Percentiles rank a stretch among this genome's conserved stretches.
These are phyloP conservation scores for Limnodromus scolopaceus DNA, from an alignment of 2,797 vertebrate genomes.

Conservation along the genomic window DNA sequence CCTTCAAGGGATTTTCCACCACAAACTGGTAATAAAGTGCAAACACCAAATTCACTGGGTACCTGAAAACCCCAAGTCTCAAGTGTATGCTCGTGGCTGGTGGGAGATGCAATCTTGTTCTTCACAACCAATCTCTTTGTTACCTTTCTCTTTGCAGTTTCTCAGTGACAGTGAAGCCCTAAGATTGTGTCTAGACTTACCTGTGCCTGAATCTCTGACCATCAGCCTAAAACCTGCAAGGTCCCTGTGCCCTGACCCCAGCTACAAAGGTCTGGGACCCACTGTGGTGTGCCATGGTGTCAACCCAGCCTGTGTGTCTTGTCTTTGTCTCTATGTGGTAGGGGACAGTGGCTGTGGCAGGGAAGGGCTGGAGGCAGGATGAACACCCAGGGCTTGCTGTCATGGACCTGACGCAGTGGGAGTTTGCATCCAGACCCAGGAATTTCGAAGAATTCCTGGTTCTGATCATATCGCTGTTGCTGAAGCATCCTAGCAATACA, in stretches of 20 bases:
- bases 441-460: background rate
- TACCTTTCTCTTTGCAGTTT: background rate
- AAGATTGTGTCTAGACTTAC: background rate
- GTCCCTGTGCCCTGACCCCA: background rate
- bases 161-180: background rate
- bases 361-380: background rate
- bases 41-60: background rate
- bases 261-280: background rate
- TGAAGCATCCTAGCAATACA: background rate
- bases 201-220: background rate
- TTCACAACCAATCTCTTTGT: background rate
- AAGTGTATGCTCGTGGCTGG: background rate
- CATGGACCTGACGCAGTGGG: rapidly evolving
- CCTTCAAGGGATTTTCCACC: background rate
- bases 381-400: background rate
- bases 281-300: background rate
- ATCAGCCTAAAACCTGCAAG: background rate
- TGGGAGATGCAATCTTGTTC: background rate
- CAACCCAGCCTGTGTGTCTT: rapidly evolving
- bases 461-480: background rate
- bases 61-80: background rate
- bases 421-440: background rate
- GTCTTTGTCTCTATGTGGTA: background rate
- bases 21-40: background rate
- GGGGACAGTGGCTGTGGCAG: background rate